phyloP scores from a whole-genome alignment of 1,140 invertebrate species.

The Macrobrachium rosenbergii region DNA sequence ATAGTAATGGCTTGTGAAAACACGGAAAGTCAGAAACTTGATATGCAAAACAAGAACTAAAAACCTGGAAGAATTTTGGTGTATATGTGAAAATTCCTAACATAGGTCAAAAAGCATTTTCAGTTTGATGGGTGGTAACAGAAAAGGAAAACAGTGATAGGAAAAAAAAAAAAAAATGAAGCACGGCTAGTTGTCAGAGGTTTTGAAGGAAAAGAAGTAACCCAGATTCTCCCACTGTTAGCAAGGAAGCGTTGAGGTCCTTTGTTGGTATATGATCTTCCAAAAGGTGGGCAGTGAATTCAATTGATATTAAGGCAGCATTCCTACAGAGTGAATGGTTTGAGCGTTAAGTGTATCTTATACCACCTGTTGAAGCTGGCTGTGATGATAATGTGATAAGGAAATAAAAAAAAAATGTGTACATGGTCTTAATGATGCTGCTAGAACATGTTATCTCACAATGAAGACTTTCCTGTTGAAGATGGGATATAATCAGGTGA shows the following conservation, averaged over 20 bases:
- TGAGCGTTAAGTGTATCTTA: background rate
- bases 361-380: background rate
- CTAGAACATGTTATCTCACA: background rate
- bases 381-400: background rate
- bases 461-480: too few species aligned
- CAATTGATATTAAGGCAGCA: conserved; percentile 7
- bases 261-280: background rate
- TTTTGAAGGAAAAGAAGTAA: background rate
- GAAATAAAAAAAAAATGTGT: background rate
- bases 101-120: too few species aligned
- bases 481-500: too few species aligned
- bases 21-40: too few species aligned
- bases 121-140: too few species aligned
- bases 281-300: conserved; percentile 9
- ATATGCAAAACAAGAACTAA: too few species aligned
- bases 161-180: background rate
- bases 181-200: background rate
- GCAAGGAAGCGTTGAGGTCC: background rate
- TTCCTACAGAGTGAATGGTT: background rate
- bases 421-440: background rate
- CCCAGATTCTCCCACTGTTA: background rate
- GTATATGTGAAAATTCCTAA: too few species aligned
- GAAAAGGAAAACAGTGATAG: too few species aligned
- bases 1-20: too few species aligned
- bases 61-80: too few species aligned